Evolutionary conservation across 2,888 invertebrate genomes (phyloP).

Genomic region (Drosophila neotestacea): DNA sequence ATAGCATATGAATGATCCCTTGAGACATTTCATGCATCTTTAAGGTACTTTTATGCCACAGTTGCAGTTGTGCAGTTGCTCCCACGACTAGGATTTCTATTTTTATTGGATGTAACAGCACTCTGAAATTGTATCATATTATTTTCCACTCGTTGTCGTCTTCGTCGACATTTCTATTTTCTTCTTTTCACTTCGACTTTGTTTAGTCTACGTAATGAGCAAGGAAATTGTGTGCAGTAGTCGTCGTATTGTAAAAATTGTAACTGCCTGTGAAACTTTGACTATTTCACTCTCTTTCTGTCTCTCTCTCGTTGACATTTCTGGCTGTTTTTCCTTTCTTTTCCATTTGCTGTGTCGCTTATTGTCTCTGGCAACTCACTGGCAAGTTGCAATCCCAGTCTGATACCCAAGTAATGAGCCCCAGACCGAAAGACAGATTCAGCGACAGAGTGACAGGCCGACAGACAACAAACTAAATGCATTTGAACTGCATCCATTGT

Average conservation of each 20-base stretch:
- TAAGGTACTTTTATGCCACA: constrained; percentile 27
- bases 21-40: constrained; percentile 19
- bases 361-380: constrained; percentile 45
- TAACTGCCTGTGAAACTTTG: constrained; percentile 62
- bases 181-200: constrained; percentile 42
- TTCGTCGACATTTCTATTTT: constrained; percentile 44
- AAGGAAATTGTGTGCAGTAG: constrained; percentile 59
- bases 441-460: constrained; percentile 15
- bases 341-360: constrained; percentile 40
- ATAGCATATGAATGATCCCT: background rate
- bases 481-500: constrained; percentile 56
- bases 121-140: constrained; percentile 54
- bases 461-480: constrained; percentile 55
- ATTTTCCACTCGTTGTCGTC: constrained; percentile 45
- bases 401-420: constrained; percentile 69
- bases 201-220: constrained; percentile 64
- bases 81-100: constrained; percentile 32
- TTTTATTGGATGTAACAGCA: constrained; percentile 33
- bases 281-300: constrained; percentile 26
- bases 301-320: constrained; percentile 66
- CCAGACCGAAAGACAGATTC: constrained; percentile 12
- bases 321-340: constrained; percentile 40
- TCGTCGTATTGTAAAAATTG: constrained; percentile 50
- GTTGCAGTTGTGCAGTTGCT: constrained; percentile 12
- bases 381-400: constrained; percentile 56